These are phyloP conservation scores for Stenoptilia bipunctidactyla DNA, from an alignment of 2,888 invertebrate species.

Conservation along the genomic window DNA sequence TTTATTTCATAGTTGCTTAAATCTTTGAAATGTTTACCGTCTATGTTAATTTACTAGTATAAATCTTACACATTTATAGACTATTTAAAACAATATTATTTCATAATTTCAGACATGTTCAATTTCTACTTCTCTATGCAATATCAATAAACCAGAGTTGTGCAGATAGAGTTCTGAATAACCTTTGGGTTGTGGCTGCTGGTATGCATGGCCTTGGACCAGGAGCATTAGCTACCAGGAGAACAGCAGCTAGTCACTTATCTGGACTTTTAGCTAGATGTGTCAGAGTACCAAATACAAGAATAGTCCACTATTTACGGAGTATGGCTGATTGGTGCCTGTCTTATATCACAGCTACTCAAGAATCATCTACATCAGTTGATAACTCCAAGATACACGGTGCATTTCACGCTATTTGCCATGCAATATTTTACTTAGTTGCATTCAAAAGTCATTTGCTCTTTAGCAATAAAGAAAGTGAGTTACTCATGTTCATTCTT, in stretches of 20 bases:
- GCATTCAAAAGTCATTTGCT: constrained; percentile 91
- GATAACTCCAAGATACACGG: constrained; percentile 76
- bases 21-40: too few relatives aligned
- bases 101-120: constrained; percentile 47
- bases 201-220: constrained; percentile 45
- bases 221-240: constrained; percentile 42
- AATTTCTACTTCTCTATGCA: constrained; percentile 58
- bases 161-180: constrained; percentile 43
- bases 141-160: constrained; percentile 61
- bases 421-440: constrained; percentile 92
- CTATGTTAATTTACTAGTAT: too few relatives aligned
- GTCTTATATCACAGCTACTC: constrained; percentile 78
- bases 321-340: constrained; percentile 88
- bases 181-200: constrained; percentile 51
- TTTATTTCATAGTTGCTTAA: too few relatives aligned
- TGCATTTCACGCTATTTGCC: constrained; percentile 93
- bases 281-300: constrained; percentile 45
- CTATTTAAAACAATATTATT: constrained; percentile 6
- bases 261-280: constrained; percentile 56
- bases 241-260: constrained; percentile 52
- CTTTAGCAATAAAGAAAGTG: constrained; percentile 81
- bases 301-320: constrained; percentile 62
- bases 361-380: constrained; percentile 56
- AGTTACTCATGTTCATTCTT: too few relatives aligned
- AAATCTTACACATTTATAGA: too few relatives aligned